A percentile compares a stretch with the other conserved stretches of the same genome.
These are phyloP conservation scores for Nyctibius grandis DNA, from an alignment of 2,797 vertebrate species.

Conservation along the genomic window DNA sequence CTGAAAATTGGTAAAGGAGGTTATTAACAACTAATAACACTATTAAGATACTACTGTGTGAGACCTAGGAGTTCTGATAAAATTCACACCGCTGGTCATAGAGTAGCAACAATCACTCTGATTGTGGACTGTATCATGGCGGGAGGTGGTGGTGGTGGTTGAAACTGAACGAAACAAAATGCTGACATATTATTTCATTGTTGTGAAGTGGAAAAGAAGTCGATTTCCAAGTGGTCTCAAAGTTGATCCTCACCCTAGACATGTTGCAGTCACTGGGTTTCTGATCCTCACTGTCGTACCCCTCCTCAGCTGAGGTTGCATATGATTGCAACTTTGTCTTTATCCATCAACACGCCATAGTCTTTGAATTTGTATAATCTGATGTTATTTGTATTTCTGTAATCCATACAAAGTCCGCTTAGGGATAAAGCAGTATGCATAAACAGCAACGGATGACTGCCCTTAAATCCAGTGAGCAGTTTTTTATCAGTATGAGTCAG, in stretches of 20 bases:
- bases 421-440: not conserved
- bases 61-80: not conserved
- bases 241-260: not conserved
- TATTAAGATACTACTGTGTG: not conserved
- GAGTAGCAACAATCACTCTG: not conserved
- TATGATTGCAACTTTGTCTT: not conserved
- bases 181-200: not conserved
- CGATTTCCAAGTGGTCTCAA: not conserved
- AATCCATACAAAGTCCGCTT: not conserved
- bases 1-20: not conserved
- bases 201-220: not conserved
- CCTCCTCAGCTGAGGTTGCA: not conserved
- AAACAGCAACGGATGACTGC: not conserved
- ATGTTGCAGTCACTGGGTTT: not conserved
- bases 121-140: not conserved
- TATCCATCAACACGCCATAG: not conserved
- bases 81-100: rapidly evolving
- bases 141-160: not conserved
- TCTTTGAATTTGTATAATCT: not conserved
- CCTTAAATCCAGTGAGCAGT: not conserved
- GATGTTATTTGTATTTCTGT: not conserved
- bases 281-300: not conserved
- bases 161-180: not conserved
- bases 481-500: not conserved
- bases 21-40: not conserved